Conservation (phyloP, 2,113 vertebrate genomes). For the Oostethus manadensis region DNA sequence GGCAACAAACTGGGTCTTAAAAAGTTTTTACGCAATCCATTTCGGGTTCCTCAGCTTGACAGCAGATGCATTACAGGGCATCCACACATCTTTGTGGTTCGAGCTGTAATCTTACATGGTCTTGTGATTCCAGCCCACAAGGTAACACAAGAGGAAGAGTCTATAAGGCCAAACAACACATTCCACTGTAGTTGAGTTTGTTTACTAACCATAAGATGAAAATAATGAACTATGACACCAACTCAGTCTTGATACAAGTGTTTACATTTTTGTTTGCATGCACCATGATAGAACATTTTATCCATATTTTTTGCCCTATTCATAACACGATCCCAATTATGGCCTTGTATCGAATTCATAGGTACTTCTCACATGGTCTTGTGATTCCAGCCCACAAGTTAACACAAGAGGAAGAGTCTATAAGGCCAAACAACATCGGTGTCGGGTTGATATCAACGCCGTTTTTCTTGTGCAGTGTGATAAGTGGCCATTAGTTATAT, state of each 20-base stretch:
- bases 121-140: conserved; percentile 5
- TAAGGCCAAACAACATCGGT: not conserved
- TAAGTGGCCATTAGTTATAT: too few species aligned
- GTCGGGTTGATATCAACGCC: too few species aligned
- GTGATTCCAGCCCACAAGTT: conserved; percentile 3
- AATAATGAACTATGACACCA: too few species aligned
- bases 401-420: conserved; percentile 1
- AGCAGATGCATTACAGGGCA: not conserved
- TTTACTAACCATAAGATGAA: too few species aligned
- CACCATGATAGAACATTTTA: too few species aligned
- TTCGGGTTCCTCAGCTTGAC: not conserved
- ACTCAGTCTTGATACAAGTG: too few species aligned
- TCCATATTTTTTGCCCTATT: too few species aligned
- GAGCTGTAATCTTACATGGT: not conserved
- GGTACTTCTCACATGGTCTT: conserved; percentile 1
- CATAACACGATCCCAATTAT: too few species aligned
- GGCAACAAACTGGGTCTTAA: not conserved
- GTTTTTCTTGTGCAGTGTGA: too few species aligned
- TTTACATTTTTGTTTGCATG: too few species aligned
- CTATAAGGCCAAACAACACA: not conserved
- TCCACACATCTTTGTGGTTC: not conserved
- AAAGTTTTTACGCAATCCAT: not conserved
- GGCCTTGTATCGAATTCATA: too few species aligned
- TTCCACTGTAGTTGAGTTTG: too few species aligned
- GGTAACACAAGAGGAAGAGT: conserved; percentile 1